Evolutionary conservation across 1,140 invertebrate genomes (phyloP).

Genomic region (Drosophila parvula): DNA sequence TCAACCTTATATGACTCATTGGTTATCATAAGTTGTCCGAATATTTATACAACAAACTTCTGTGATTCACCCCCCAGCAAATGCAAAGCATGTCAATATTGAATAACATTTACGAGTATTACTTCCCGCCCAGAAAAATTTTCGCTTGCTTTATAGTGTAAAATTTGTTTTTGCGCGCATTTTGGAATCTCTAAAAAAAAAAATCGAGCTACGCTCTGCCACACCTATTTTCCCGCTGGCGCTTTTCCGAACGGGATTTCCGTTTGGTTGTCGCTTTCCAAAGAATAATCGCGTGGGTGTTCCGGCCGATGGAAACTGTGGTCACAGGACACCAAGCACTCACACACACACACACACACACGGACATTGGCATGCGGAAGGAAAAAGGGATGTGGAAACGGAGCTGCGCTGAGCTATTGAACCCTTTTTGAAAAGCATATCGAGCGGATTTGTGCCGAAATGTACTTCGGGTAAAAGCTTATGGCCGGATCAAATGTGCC

Average conservation of each 20-base stretch:
- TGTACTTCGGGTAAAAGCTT: slow-evolving; percentile 56
- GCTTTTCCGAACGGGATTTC: slow-evolving; percentile 33
- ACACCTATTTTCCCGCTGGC: slow-evolving; percentile 47
- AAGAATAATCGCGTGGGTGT: slow-evolving; percentile 37
- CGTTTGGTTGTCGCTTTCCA: slow-evolving; percentile 17
- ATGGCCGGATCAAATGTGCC: slow-evolving; percentile 43
- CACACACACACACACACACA: not conserved
- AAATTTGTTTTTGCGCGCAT: not conserved
- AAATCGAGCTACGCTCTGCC: slow-evolving; percentile 4
- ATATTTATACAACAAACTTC: slow-evolving; percentile 6
- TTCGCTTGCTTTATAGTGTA: slow-evolving; percentile 28
- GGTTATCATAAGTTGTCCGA: slow-evolving; percentile 1
- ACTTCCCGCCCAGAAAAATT: not conserved
- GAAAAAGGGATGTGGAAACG: slow-evolving; percentile 3
- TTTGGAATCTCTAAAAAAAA: slow-evolving; percentile 6
- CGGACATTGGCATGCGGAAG: not conserved
- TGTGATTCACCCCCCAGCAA: slow-evolving; percentile 22
- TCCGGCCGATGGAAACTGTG: slow-evolving; percentile 10
- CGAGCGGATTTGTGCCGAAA: slow-evolving; percentile 41
- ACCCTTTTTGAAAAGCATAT: slow-evolving; percentile 48
- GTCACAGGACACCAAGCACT: slow-evolving; percentile 16
- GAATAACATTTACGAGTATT: slow-evolving; percentile 19
- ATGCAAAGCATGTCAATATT: slow-evolving; percentile 19
- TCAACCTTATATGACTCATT: slow-evolving; percentile 15
- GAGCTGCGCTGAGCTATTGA: slow-evolving; percentile 29